phyloP scores from a whole-genome alignment of 2,113 vertebrate species.

The Pagrus major region DNA sequence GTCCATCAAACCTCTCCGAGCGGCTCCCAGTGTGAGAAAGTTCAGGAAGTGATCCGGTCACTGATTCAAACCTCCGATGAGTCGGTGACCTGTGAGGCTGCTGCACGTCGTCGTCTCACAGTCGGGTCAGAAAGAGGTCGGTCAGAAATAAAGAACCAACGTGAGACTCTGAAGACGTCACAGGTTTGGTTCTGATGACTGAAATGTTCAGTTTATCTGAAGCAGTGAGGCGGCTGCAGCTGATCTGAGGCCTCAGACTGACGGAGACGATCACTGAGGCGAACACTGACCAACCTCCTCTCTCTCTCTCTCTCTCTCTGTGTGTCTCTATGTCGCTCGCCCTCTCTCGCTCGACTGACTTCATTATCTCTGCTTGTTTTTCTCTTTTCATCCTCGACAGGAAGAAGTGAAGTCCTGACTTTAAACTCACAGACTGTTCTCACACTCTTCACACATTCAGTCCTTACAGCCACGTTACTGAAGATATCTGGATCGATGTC shows the following conservation, averaged over 20 bases:
- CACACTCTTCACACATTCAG: too few species aligned
- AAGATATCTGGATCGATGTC: too few species aligned
- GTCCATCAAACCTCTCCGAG: not conserved
- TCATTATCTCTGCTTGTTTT: not conserved
- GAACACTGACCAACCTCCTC: not conserved
- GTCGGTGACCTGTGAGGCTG: not conserved
- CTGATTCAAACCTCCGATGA: not conserved
- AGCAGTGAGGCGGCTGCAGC: not conserved
- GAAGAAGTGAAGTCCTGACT: too few species aligned
- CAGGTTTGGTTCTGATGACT: not conserved
- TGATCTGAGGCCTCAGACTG: not conserved
- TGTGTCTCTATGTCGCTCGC: not conserved
- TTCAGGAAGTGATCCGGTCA: not conserved
- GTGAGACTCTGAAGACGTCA: not conserved
- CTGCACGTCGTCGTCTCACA: not conserved
- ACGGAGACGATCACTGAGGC: constrained; percentile 3
- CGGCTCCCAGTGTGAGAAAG: not conserved
- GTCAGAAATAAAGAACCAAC: not conserved
- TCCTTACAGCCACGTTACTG: too few species aligned
- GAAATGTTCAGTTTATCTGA: not conserved
- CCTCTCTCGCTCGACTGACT: constrained; percentile 11
- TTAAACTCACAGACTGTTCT: too few species aligned
- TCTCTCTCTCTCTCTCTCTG: not conserved
- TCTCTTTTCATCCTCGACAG: not conserved
- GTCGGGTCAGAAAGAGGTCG: not conserved